phyloP scores from a whole-genome alignment of 1,140 invertebrate genomes.

The Frieseomelitta varia region DNA sequence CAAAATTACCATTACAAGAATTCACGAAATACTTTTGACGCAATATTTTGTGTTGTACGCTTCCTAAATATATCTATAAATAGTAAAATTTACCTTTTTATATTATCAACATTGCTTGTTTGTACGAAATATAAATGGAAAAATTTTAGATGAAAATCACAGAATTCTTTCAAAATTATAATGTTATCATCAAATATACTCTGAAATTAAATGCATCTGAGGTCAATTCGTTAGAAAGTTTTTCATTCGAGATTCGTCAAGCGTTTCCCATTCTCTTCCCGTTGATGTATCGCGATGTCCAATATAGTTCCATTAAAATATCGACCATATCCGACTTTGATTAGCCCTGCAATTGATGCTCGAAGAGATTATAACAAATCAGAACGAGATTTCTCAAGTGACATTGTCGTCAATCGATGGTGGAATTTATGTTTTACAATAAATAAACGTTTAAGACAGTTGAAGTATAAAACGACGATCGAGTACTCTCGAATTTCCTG shows the following conservation, averaged over 20 bases:
- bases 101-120: not conserved
- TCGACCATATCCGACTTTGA: constrained; percentile 78
- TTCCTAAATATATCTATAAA: not conserved
- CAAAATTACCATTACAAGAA: not conserved
- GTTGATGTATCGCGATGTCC: not conserved
- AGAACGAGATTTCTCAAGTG: constrained; percentile 72
- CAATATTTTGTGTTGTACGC: not conserved
- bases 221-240: not conserved
- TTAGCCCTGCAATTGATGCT: constrained; percentile 58
- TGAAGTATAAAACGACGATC: too few species aligned
- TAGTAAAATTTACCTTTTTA: not conserved
- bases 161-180: not conserved
- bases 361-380: constrained; percentile 51
- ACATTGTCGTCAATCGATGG: not conserved
- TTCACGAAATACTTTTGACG: not conserved
- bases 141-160: not conserved
- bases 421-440: not conserved
- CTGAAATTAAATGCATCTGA: not conserved
- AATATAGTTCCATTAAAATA: constrained; percentile 52
- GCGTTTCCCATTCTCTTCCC: too few species aligned
- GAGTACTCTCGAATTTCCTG: not conserved
- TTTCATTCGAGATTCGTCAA: not conserved
- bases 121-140: not conserved
- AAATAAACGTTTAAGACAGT: not conserved
- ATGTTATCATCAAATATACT: not conserved